phyloP scores from a whole-genome alignment of 2,888 invertebrate species.

The Eupithecia centaureata region DNA sequence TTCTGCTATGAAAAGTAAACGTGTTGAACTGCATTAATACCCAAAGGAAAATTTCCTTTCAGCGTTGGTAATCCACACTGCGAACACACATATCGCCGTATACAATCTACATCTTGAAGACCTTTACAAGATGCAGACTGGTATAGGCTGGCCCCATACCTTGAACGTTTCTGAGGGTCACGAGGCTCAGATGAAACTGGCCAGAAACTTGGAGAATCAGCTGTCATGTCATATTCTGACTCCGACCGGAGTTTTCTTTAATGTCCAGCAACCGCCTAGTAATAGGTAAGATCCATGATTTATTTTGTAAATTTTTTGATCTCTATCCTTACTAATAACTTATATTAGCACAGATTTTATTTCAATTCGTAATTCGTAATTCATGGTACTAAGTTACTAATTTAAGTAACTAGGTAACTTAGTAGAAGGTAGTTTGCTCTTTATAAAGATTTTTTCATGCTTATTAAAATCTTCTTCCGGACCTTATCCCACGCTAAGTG shows the following conservation, averaged over 20 bases:
- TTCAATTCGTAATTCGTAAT: no score
- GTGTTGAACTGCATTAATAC: not conserved
- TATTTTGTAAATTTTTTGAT: not conserved
- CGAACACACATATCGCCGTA: constrained; percentile 41
- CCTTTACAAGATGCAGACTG: constrained; percentile 65
- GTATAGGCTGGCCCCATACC: constrained; percentile 67
- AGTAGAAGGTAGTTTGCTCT: no score
- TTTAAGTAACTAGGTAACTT: no score
- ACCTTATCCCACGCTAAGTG: no score
- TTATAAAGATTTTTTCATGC: no score
- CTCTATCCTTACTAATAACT: no score
- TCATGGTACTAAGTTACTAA: no score
- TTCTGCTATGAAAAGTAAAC: not conserved
- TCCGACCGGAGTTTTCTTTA: constrained; percentile 60
- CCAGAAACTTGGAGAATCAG: constrained; percentile 51
- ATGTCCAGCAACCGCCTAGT: constrained; percentile 56
- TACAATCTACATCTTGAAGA: constrained; percentile 55
- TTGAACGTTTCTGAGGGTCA: constrained; percentile 64
- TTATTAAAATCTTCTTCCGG: no score
- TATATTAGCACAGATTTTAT: no score
- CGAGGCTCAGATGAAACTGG: constrained; percentile 66
- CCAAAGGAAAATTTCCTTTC: constrained; percentile 15
- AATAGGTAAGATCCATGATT: constrained; percentile 52
- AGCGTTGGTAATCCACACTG: constrained; percentile 38
- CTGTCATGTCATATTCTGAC: constrained; percentile 61